phyloP scores from a whole-genome alignment of 2,113 vertebrate genomes.

The western clawed frog (Xenopus tropicalis) region DNA sequence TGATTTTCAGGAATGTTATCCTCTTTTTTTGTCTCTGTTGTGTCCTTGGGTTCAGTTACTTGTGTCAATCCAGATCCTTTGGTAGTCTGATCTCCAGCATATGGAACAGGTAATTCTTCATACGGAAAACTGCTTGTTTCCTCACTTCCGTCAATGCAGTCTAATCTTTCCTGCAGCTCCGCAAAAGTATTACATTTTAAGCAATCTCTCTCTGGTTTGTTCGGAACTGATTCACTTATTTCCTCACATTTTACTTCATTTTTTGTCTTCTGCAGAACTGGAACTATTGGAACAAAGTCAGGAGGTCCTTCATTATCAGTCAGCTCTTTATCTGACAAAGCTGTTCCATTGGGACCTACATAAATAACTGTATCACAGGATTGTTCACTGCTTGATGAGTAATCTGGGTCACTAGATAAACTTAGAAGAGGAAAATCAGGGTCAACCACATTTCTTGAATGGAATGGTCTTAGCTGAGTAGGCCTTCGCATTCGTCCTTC shows the following conservation, averaged over 20 bases:
- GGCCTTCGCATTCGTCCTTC: slow-evolving; percentile 94
- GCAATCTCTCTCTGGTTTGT: slow-evolving; percentile 80
- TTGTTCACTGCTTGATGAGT: slow-evolving; percentile 97
- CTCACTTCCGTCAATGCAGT: slow-evolving; percentile 95
- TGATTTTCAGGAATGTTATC: slow-evolving; percentile 65
- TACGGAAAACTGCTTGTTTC: slow-evolving; percentile 85
- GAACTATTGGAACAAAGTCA: slow-evolving; percentile 93
- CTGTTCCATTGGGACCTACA: slow-evolving; percentile 87
- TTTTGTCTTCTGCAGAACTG: slow-evolving; percentile 81
- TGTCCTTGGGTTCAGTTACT: slow-evolving; percentile 48
- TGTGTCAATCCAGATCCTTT: slow-evolving; percentile 53
- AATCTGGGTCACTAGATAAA: slow-evolving; percentile 89
- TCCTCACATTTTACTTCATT: slow-evolving; percentile 68
- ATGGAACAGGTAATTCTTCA: slow-evolving; percentile 75
- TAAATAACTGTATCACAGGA: slow-evolving; percentile 98
- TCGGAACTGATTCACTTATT: slow-evolving; percentile 59
- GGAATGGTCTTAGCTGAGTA: slow-evolving; percentile 89
- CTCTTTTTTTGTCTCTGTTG: slow-evolving; percentile 59
- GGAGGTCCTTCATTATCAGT: slow-evolving; percentile 95
- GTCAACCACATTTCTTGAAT: slow-evolving; percentile 76
- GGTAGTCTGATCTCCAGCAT: slow-evolving; percentile 55
- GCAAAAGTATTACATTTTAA: slow-evolving; percentile 98
- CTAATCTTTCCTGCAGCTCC: slow-evolving; percentile 92
- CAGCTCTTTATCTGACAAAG: slow-evolving; percentile 91
- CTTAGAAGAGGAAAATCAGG: slow-evolving; percentile 81